Conservation (phyloP, 1,140 invertebrate genomes). For the Drosophila sturtevanti region DNA sequence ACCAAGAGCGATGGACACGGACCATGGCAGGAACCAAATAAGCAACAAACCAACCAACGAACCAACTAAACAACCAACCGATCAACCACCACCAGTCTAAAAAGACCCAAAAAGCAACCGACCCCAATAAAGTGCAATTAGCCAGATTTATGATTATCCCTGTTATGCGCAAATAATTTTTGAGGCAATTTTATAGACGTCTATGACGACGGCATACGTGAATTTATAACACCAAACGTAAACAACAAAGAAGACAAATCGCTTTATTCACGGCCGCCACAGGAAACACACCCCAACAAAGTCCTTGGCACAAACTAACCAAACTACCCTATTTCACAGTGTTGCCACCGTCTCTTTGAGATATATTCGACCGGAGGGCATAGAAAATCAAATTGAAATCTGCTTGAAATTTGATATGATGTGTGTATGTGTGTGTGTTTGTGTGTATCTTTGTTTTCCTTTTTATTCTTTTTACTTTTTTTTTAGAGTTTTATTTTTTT, state of each 20-base stretch:
- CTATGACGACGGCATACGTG: constrained; percentile 50
- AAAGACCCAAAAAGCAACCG: constrained; percentile 23
- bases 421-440: background rate
- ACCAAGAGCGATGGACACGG: constrained; percentile 17
- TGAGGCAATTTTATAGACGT: constrained; percentile 70
- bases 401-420: constrained; percentile 76
- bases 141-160: constrained; percentile 82
- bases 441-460: constrained; percentile 24
- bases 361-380: constrained; percentile 48
- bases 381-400: constrained; percentile 81
- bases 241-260: constrained; percentile 81
- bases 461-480: constrained; percentile 1
- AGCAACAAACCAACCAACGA: background rate
- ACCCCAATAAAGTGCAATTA: constrained; percentile 82
- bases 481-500: background rate
- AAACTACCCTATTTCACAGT: constrained; percentile 42
- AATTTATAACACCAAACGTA: constrained; percentile 80
- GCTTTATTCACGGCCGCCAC: constrained; percentile 75
- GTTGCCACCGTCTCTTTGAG: constrained; percentile 22
- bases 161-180: constrained; percentile 82
- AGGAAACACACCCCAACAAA: constrained; percentile 58
- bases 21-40: background rate
- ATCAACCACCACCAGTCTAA: constrained; percentile 1
- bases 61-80: constrained; percentile 27
- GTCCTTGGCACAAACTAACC: constrained; percentile 19